Conservation (phyloP, 2,888 invertebrate genomes). For the Pheosia tremula region DNA sequence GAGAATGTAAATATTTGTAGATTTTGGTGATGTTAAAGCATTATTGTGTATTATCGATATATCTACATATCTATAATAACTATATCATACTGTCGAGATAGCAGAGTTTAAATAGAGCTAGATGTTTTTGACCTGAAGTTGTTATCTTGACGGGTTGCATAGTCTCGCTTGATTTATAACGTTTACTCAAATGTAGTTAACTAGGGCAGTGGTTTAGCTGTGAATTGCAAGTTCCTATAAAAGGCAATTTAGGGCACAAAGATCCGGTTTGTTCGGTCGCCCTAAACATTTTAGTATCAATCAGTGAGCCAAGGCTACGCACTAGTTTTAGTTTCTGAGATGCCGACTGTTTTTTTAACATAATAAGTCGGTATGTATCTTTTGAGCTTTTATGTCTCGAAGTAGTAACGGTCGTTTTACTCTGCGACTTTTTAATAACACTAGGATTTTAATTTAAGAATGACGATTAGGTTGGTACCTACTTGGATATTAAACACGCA, state of each 20-base stretch:
- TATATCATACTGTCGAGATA: conserved; percentile 44
- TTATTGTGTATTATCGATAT: conserved; percentile 1
- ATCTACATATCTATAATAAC: conserved; percentile 23
- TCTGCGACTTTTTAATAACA: conserved; percentile 7
- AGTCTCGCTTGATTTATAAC: conserved; percentile 49
- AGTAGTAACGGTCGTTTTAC: not conserved
- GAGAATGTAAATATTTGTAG: too few species aligned
- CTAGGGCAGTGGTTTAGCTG: conserved; percentile 56
- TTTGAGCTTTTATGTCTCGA: not conserved
- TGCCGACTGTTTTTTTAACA: conserved; percentile 15
- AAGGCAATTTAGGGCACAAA: conserved; percentile 67
- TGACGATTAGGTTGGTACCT: not conserved
- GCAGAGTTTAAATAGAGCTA: conserved; percentile 40
- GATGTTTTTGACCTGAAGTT: conserved; percentile 59
- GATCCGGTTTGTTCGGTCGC: conserved; percentile 71
- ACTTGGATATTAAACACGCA: not conserved
- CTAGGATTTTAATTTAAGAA: not conserved
- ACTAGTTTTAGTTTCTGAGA: conserved; percentile 44
- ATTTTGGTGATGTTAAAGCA: too few species aligned
- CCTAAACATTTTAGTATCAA: conserved; percentile 68
- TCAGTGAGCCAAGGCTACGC: conserved; percentile 63
- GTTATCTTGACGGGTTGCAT: conserved; percentile 61
- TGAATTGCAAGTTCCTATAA: conserved; percentile 65
- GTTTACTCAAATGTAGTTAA: conserved; percentile 53
- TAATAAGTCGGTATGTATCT: too few species aligned